phyloP scores from a whole-genome alignment of 92 coral and sea anemone species.

The Bergia puertoricense region DNA sequence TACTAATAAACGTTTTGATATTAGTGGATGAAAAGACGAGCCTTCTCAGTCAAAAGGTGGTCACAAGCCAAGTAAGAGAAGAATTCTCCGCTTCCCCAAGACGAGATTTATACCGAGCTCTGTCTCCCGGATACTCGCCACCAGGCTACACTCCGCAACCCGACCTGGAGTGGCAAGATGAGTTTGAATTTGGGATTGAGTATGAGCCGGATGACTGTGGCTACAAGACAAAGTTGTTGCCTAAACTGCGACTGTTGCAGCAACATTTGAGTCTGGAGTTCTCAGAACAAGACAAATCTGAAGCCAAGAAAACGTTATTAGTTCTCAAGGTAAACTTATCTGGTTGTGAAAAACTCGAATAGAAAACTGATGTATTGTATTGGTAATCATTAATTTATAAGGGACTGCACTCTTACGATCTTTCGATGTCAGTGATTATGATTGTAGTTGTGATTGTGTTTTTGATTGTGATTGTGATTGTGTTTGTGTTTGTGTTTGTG shows the following conservation, averaged over 20 bases:
- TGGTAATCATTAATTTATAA: too few species aligned
- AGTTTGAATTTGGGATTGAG: slow-evolving; percentile 72
- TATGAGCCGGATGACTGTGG: slow-evolving; percentile 53
- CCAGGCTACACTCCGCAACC: slow-evolving; percentile 45
- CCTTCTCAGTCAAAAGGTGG: slow-evolving; percentile 87
- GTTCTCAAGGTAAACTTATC: slow-evolving; percentile 33
- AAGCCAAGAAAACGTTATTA: slow-evolving; percentile 53
- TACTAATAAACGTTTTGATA: background rate
- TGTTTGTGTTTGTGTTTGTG: too few species aligned
- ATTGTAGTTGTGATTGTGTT: too few species aligned
- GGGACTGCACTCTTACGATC: too few species aligned
- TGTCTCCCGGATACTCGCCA: slow-evolving; percentile 87
- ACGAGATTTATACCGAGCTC: slow-evolving; percentile 85
- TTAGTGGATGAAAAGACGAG: slow-evolving; percentile 89
- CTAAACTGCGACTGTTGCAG: slow-evolving; percentile 67
- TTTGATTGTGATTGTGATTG: too few species aligned
- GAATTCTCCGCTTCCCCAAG: slow-evolving; percentile 90
- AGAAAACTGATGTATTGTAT: background rate
- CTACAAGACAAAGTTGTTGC: slow-evolving; percentile 58
- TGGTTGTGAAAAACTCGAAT: background rate
- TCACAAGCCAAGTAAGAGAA: slow-evolving; percentile 85
- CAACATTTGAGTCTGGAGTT: slow-evolving; percentile 59
- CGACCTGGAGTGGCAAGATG: slow-evolving; percentile 95
- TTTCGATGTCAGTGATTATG: too few species aligned
- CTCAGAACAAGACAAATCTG: slow-evolving; percentile 46